Base-by-base conservation (phyloP, 2,888 invertebrate genomes). In the Opisthograptis luteolata region DNA sequence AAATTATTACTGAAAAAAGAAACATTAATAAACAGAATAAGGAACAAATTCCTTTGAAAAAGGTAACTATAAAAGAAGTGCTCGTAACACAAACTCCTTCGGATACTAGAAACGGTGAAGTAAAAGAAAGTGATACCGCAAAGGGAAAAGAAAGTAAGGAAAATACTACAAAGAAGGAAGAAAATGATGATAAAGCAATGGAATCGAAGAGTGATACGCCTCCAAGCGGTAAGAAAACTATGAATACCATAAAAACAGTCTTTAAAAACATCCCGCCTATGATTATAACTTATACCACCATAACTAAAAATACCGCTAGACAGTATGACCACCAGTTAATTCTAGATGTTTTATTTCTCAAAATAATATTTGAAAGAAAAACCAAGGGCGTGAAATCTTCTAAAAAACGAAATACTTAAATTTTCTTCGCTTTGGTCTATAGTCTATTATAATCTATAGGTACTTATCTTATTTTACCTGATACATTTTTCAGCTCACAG, bases 51-150 rank as follows among this genome's bases (percentile, higher is more conserved):
- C 46, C 57, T 6, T 45, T 68, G 45, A 77, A 69, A 46, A 73
- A 63, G 39, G 65, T 76, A 8, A 41, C 31, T 2, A 73, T 76
- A 1, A 55, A 57, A 36, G 79, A 79, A 62, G 67, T 75, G 35
- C 63, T 58, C 2, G 30, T 56, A 2, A 62, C 46, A 22, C 55
- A 57, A 22, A 30, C 28, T 12, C 37, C 47, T 22, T 3, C 17
- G 9, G 25, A 36, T 8, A 12, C 20, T 13, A 34, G 19, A 10
- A 53, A 59, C 40, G 56, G 58, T 9, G 44, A 64, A 25, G 49
- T 37, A 4, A 42, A 37, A 36, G 63, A 68, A 40, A 32, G 17
- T 28, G 63, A 67, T 31, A 55, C 37, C 6, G 42, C 36, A 3
- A 59, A 64, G 17, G 60, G 44, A 6, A 58, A 64, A 19, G 58